Conservation (phyloP, 2,797 vertebrate genomes). For the Vireo griseus region DNA sequence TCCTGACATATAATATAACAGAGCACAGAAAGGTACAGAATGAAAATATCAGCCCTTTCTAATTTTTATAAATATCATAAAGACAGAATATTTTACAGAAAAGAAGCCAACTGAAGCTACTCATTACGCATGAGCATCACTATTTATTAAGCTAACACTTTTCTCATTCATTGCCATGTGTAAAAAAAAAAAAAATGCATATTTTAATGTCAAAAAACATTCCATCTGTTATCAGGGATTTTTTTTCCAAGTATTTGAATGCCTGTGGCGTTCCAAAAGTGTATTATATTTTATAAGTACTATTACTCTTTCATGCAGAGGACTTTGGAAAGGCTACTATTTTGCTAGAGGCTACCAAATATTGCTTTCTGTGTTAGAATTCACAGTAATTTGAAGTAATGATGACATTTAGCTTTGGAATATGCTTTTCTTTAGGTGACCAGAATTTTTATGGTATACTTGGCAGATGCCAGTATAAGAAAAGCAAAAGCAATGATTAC, state of each 20-base stretch:
- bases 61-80: background rate
- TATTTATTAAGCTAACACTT: slow-evolving; percentile 33
- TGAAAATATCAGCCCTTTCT: background rate
- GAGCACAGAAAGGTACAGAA: background rate
- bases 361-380: background rate
- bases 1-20: background rate
- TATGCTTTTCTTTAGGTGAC: background rate
- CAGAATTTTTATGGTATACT: slow-evolving; percentile 23
- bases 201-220: slow-evolving; percentile 34
- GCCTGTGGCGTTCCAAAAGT: background rate
- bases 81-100: background rate
- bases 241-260: background rate
- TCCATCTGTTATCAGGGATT: slow-evolving; percentile 18
- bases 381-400: background rate
- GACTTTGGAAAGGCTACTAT: background rate
- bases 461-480: slow-evolving; percentile 23
- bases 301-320: background rate
- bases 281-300: background rate
- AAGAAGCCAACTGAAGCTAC: background rate
- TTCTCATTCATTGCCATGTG: background rate
- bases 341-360: background rate
- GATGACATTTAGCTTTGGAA: background rate
- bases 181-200: background rate
- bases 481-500: slow-evolving; percentile 17
- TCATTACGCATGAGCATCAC: background rate